These are phyloP conservation scores for Galaxias olidus DNA, from an alignment of 2,797 vertebrate species.

Conservation along the genomic window DNA sequence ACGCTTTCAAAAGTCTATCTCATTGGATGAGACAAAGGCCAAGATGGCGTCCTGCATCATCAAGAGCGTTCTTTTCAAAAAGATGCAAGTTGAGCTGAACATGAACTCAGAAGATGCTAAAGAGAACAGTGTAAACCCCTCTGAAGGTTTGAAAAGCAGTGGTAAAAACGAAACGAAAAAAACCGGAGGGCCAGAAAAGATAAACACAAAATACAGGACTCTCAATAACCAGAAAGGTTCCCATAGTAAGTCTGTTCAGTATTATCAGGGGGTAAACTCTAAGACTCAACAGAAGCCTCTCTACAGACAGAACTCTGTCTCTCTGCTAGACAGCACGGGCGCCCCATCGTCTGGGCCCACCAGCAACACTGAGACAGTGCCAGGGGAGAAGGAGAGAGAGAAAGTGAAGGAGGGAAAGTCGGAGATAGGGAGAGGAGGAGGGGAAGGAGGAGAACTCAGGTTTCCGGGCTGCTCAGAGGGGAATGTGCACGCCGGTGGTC, in stretches of 20 bases:
- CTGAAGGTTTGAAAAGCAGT: constrained; percentile 25
- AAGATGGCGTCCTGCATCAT: constrained; percentile 84
- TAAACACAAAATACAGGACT: background rate
- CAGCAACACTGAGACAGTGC: constrained; percentile 46
- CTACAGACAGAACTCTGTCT: constrained; percentile 37
- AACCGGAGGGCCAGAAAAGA: background rate
- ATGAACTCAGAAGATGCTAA: constrained; percentile 56
- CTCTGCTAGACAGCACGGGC: constrained; percentile 15
- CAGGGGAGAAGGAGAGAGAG: constrained; percentile 26
- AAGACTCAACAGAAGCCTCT: constrained; percentile 44
- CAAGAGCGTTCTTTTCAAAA: constrained; percentile 83
- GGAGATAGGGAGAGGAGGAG: too few relatives aligned
- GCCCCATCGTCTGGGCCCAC: too few relatives aligned
- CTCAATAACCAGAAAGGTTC: background rate
- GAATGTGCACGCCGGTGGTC: constrained; percentile 15
- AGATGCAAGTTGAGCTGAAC: constrained; percentile 81
- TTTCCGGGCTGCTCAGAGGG: constrained; percentile 24
- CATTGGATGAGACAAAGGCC: constrained; percentile 80
- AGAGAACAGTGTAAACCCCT: constrained; percentile 30
- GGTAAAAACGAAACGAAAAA: background rate
- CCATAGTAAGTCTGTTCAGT: constrained; percentile 20
- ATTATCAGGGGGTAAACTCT: constrained; percentile 26
- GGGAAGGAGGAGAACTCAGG: constrained; percentile 23
- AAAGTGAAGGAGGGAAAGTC: constrained; percentile 24
- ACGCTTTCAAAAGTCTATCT: constrained; percentile 81